Conservation (phyloP, 2,888 invertebrate genomes). For the Epirrhoe alternata region DNA sequence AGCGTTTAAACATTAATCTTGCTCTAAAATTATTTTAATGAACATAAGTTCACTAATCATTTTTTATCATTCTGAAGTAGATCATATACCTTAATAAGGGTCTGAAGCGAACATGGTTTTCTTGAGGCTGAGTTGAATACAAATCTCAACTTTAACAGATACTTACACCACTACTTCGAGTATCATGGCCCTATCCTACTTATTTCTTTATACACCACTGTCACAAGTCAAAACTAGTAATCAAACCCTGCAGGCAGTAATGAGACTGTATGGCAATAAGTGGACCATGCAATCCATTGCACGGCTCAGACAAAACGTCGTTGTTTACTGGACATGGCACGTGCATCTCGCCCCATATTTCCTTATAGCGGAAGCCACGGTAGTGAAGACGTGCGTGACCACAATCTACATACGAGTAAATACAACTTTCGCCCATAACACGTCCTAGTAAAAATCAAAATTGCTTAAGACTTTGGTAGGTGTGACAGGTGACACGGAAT, state of each 20-base stretch:
- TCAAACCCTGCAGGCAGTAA: background rate
- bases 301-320: slow-evolving; percentile 29
- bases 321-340: slow-evolving; percentile 45
- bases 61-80: no score
- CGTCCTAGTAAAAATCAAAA: slow-evolving; percentile 29
- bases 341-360: slow-evolving; percentile 59
- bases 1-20: slow-evolving; percentile 21
- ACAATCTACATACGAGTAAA: slow-evolving; percentile 20
- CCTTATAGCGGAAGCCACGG: slow-evolving; percentile 59
- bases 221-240: background rate
- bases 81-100: no score
- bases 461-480: slow-evolving; percentile 6
- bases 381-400: slow-evolving; percentile 43
- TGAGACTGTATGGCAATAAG: slow-evolving; percentile 12
- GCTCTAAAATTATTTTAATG: slow-evolving; percentile 1
- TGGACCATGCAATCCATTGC: slow-evolving; percentile 26
- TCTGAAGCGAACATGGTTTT: no score
- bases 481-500: slow-evolving; percentile 38
- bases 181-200: no score
- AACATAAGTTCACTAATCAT: background rate
- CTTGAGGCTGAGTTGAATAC: no score
- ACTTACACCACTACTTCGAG: no score
- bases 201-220: background rate
- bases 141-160: no score
- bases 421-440: slow-evolving; percentile 21